phyloP scores from a whole-genome alignment of 2,113 vertebrate species.

The Tachycineta bicolor region DNA sequence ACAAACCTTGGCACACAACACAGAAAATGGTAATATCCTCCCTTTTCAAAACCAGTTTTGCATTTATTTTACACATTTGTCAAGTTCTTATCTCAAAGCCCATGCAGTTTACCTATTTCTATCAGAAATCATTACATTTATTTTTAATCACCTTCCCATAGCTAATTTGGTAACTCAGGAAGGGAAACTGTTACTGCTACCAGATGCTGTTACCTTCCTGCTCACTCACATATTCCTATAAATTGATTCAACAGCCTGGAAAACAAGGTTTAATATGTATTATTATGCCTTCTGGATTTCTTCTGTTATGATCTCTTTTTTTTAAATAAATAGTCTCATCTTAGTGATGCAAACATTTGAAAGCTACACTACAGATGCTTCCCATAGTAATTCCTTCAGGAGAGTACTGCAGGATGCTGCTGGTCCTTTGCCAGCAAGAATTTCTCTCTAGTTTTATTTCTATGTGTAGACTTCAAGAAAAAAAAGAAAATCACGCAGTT shows the following conservation, averaged over 20 bases:
- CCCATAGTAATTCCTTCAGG: not conserved
- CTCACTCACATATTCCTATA: not conserved
- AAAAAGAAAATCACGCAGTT: not conserved
- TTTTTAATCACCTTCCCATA: constrained; percentile 49
- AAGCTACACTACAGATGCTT: not conserved
- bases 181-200: constrained; percentile 56
- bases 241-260: constrained; percentile 16
- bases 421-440: not conserved
- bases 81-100: constrained; percentile 62
- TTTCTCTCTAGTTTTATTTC: not conserved
- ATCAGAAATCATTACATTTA: constrained; percentile 54
- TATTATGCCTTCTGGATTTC: constrained; percentile 14
- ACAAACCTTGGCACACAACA: constrained; percentile 49
- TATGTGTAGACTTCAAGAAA: not conserved
- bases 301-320: not conserved
- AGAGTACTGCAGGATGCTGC: not conserved
- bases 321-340: not conserved
- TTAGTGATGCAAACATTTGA: not conserved
- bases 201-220: constrained; percentile 60
- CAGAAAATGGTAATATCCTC: constrained; percentile 39
- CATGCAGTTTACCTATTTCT: constrained; percentile 14
- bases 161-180: constrained; percentile 47
- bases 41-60: constrained; percentile 41
- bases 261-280: constrained; percentile 10
- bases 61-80: constrained; percentile 57